phyloP scores from a whole-genome alignment of 2,797 vertebrate species.

The Erethizon dorsatum region DNA sequence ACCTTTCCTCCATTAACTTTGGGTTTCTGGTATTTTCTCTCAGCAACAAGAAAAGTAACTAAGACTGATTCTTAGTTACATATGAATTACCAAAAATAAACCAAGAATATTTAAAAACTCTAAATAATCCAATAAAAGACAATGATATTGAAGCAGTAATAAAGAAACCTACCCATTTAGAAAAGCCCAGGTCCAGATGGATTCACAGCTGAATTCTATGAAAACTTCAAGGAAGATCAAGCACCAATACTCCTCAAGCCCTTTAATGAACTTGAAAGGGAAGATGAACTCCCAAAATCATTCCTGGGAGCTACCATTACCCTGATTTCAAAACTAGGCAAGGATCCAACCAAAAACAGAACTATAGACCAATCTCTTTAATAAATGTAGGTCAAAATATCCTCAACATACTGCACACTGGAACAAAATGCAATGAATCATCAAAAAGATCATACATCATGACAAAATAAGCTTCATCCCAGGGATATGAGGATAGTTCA shows the following conservation, averaged over 20 bases:
- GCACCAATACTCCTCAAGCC: neutral
- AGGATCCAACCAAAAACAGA: neutral
- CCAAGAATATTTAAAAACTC: neutral
- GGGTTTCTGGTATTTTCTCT: no score
- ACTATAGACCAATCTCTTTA: neutral
- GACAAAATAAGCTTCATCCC: neutral
- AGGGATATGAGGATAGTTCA: neutral
- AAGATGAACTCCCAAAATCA: neutral
- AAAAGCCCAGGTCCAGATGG: neutral
- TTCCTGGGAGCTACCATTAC: neutral
- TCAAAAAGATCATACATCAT: neutral
- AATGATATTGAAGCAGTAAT: neutral
- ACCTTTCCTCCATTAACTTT: no score
- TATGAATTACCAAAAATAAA: neutral
- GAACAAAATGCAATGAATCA: neutral
- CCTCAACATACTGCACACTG: neutral
- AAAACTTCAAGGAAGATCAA: neutral
- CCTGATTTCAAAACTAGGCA: neutral
- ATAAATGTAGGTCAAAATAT: neutral
- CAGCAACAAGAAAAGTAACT: no score
- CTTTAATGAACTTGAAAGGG: neutral
- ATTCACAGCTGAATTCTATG: neutral
- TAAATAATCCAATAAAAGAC: neutral
- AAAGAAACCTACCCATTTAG: neutral
- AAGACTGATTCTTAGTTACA: neutral